Base-by-base conservation (phyloP, 2,888 invertebrate genomes). In the Acronicta alni region DNA sequence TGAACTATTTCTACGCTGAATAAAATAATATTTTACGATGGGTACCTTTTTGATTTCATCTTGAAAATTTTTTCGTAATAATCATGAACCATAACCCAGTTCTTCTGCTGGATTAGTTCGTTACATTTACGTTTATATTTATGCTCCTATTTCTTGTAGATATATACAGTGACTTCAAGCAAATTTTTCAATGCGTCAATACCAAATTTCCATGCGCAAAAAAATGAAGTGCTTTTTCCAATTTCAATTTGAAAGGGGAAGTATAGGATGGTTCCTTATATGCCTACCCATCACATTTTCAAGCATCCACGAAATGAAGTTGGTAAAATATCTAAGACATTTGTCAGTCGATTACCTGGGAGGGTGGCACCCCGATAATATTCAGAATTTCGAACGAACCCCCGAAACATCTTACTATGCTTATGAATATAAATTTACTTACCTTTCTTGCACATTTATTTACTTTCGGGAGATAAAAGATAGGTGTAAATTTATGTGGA, bases 281-380 rank as follows among this genome's bases (percentile, higher is more conserved):
- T 58, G 73, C 51, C 39, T 57, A 63, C 70, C 52, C 60, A 67
- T 68, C 58, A 66, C 42, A 70, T 71, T 83, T 82, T 77, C 72
- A 67, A 82, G 79, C 80, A 89, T 87, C 85, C 85, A 81, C 87
- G 79, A 90, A 91, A 93, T 93, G 91, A 93, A 93, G 91, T 92
- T 87, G 86, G 90, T 89, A 87, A 91, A 92, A 92, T 91, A 93
- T 93, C 89, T 89, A 67, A 91, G 89, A 92, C 92, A 92, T 93
- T 93, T 93, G 91, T 93, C 92, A 93, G 92, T 88, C 91, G 91
- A 93, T 93, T 94, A 94, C 93, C 89, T 90, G 90, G 83, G 87
- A 67, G 87, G 91, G 88, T 64, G 72, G 82, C 81, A 79, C 88
- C 86, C 87, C 82, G 84, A 84, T 85, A 88, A 89, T 89, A 91